These are phyloP conservation scores for Drosophila arawakana DNA, from an alignment of 1,140 invertebrate species.

Conservation along the genomic window DNA sequence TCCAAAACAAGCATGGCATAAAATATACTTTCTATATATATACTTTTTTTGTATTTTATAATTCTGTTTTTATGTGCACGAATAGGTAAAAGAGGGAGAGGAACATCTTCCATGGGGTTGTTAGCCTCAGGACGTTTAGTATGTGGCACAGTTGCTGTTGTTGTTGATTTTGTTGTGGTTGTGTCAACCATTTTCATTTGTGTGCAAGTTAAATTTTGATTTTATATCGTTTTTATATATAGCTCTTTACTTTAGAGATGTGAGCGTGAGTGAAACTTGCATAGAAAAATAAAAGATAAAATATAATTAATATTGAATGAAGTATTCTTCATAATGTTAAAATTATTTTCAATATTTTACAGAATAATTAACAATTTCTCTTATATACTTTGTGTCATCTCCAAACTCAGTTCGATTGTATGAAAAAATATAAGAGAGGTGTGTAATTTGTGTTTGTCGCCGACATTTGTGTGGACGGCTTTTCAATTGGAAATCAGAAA, in stretches of 20 bases:
- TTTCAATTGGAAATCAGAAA: slow-evolving; percentile 45
- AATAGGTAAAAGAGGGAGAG: neutral
- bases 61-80: slow-evolving; percentile 41
- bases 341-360: neutral
- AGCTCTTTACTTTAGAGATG: slow-evolving; percentile 22
- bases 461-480: slow-evolving; percentile 54
- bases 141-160: slow-evolving; percentile 20
- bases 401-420: neutral
- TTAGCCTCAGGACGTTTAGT: slow-evolving; percentile 40
- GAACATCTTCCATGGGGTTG: neutral
- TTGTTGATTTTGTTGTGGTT: slow-evolving; percentile 25
- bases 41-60: slow-evolving; percentile 18
- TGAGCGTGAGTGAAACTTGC: neutral
- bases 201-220: slow-evolving; percentile 19
- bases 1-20: slow-evolving; percentile 35
- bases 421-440: slow-evolving; percentile 9
- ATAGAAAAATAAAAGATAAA: neutral
- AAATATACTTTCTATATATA: slow-evolving; percentile 41
- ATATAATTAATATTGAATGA: neutral
- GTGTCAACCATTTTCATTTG: slow-evolving; percentile 37
- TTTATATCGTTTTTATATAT: neutral
- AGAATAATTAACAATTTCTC: neutral
- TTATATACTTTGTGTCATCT: neutral
- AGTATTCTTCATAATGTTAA: no score
- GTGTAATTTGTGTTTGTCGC: slow-evolving; percentile 59